phyloP scores from a whole-genome alignment of 37 sponge, comb jelly and placozoan species.

The Spongia lamella region DNA sequence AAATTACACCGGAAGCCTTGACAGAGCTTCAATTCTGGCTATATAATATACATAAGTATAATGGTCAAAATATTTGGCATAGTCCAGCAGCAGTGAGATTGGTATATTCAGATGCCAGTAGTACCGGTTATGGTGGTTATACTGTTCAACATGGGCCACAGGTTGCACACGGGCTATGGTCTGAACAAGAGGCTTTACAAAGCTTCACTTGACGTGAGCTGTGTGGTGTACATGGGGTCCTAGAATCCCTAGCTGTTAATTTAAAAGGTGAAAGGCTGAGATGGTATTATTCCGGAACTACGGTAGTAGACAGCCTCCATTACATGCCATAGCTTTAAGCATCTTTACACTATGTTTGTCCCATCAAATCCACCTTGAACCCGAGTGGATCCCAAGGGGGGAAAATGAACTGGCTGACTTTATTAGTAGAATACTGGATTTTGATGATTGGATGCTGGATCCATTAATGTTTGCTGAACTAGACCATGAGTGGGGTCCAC shows the following conservation, averaged over 20 bases:
- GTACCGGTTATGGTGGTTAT: conserved; percentile 40
- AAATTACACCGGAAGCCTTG: background rate
- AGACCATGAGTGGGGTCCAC: conserved; percentile 32
- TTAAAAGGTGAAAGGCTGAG: background rate
- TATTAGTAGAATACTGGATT: conserved; percentile 16
- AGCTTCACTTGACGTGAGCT: conserved; percentile 45
- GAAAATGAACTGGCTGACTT: conserved; percentile 29
- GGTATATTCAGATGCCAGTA: conserved; percentile 37
- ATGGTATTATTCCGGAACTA: conserved; percentile 8
- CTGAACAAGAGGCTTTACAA: background rate
- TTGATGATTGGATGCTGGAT: conserved; percentile 36
- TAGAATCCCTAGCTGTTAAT: conserved; percentile 1
- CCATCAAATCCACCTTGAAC: conserved; percentile 11
- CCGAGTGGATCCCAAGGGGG: conserved; percentile 45
- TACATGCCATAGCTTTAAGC: conserved; percentile 10
- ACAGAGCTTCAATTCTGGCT: conserved; percentile 25
- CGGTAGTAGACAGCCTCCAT: conserved; percentile 9
- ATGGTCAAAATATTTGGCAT: conserved; percentile 17
- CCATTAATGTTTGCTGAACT: conserved; percentile 4
- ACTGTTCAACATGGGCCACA: background rate
- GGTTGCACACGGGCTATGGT: conserved; percentile 24
- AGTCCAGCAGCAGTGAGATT: conserved; percentile 15
- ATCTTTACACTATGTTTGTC: conserved; percentile 9
- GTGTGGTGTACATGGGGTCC: conserved; percentile 10
- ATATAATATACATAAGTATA: background rate